phyloP scores from a whole-genome alignment of 2,888 invertebrate genomes.

The Syrphus vitripennis region DNA sequence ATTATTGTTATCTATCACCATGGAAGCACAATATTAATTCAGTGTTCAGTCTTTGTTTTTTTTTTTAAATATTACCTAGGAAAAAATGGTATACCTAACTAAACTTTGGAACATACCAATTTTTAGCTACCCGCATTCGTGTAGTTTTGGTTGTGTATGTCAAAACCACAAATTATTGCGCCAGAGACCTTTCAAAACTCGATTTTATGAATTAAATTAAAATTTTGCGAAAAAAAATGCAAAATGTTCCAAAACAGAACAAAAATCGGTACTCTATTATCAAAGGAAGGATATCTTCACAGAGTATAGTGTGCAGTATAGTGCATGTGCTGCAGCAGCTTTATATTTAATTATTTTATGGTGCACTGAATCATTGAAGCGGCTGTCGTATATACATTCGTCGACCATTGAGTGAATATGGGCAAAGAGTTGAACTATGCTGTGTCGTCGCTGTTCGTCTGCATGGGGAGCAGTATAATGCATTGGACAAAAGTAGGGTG shows the following conservation, averaged over 20 bases:
- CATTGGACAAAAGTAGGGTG: background rate
- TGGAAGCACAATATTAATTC: background rate
- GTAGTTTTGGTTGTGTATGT: background rate
- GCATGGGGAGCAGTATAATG: background rate
- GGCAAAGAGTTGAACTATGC: background rate
- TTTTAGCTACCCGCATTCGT: background rate
- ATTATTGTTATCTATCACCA: background rate
- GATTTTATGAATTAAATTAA: slow-evolving; percentile 20
- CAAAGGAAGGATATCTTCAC: background rate
- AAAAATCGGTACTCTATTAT: background rate
- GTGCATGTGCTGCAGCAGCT: slow-evolving; percentile 43
- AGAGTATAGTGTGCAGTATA: background rate
- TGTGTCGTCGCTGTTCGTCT: background rate
- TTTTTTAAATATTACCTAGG: too few species aligned
- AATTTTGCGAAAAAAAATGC: background rate
- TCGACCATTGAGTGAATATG: slow-evolving; percentile 13
- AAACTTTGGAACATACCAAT: background rate
- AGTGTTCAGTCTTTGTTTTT: too few species aligned
- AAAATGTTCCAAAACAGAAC: background rate
- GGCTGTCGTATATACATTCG: background rate
- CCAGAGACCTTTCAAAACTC: background rate
- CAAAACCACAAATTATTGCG: slow-evolving; percentile 20
- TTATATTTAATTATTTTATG: slow-evolving; percentile 62
- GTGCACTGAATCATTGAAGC: slow-evolving; percentile 55
- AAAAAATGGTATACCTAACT: background rate